Base-by-base conservation (phyloP, 2,797 vertebrate genomes). In the Eulemur rubriventer region DNA sequence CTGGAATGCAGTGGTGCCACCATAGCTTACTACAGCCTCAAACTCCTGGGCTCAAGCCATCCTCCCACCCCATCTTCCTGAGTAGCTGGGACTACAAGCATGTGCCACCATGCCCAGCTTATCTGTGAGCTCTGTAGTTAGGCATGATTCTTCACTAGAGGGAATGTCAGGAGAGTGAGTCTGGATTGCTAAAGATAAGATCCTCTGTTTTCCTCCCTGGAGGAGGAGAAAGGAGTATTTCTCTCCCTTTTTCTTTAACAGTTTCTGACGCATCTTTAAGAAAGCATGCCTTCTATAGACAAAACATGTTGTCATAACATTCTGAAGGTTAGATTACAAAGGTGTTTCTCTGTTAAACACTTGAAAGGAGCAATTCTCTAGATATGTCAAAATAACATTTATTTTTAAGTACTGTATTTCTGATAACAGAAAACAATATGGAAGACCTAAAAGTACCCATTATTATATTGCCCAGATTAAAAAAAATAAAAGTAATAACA, bases 311-410 rank as follows among this genome's bases (percentile, higher is more conserved):
- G 30, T 65, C 33, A 18, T 65, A 65, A 65, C 33, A 18, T 65
- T 65, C 63, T 65, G 33, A 65, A 65, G 16, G 16, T 63, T 65
- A 65, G 16, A 65, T n/a, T 65, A n/a, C 33, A 65, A 65, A 59
- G 9, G 57, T 59, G 57, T 59, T 59, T 59, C 57, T 59, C 57
- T 59, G 57, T 59, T 59, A 59, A 59, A 59, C 57, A 28, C 24
- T 59, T 59, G 78, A 91, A 80, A 73, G 26, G 43, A 81, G 10
- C 70, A 90, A 14, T 80, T 95, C 17, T 89, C 33, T 79, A 75
- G 43, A 87, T 35, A 86, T 83, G 76, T 85, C 78, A 84, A 28
- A 75, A 63, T 85, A 50, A 63, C 22, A 75, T 83, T 94, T 96
- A 22, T 94, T 91, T 93, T 70, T 26, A 82, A 55, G 26, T 59